Conservation (phyloP, 2,888 invertebrate species). For the Nebria brevicollis region DNA sequence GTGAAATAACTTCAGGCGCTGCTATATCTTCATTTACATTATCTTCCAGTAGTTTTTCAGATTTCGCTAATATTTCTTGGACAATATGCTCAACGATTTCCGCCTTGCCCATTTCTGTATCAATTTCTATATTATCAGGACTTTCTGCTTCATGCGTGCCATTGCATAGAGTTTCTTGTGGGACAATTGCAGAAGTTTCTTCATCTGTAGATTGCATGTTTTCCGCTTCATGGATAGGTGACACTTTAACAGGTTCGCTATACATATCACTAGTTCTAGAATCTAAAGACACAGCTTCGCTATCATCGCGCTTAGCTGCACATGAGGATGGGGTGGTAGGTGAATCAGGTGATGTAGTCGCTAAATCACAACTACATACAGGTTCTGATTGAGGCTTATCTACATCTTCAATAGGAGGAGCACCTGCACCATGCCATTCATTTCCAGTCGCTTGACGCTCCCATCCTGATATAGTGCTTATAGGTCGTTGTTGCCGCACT, state of each 20-base stretch:
- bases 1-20: conserved; percentile 54
- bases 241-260: conserved; percentile 74
- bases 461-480: conserved; percentile 97
- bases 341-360: conserved; percentile 57
- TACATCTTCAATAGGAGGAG: conserved; percentile 49
- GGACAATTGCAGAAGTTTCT: conserved; percentile 40
- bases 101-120: conserved; percentile 56
- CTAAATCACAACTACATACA: conserved; percentile 60
- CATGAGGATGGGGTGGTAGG: conserved; percentile 66
- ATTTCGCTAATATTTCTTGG: conserved; percentile 65
- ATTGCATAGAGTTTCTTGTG: conserved; percentile 57
- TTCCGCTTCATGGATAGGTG: conserved; percentile 65
- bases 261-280: conserved; percentile 68
- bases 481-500: conserved; percentile 90
- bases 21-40: conserved; percentile 46
- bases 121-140: conserved; percentile 55
- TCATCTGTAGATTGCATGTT: conserved; percentile 51
- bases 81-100: conserved; percentile 67
- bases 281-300: conserved; percentile 66
- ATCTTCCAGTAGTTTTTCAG: conserved; percentile 64
- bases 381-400: conserved; percentile 58
- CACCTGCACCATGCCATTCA: conserved; percentile 29
- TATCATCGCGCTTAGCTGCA: conserved; percentile 62
- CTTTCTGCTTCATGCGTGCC: conserved; percentile 61
- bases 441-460: conserved; percentile 70